Evolutionary conservation across 2,888 invertebrate species (phyloP).

Genomic region (Sipunculus nudus): DNA sequence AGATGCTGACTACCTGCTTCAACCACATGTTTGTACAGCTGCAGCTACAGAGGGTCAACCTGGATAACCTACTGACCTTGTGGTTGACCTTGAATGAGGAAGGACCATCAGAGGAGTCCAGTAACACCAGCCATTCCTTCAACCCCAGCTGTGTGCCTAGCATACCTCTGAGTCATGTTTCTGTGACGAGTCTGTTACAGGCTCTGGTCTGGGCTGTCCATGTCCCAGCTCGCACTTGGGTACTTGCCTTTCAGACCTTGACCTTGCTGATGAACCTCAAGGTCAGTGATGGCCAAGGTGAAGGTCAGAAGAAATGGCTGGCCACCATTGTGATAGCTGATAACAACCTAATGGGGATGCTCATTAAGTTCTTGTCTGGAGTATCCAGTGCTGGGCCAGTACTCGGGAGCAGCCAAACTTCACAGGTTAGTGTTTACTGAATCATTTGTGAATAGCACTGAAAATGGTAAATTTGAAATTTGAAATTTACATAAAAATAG

Average conservation of each 20-base stretch:
- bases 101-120: slow-evolving; percentile 46
- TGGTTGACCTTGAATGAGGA: slow-evolving; percentile 86
- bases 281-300: background rate
- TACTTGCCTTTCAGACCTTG: slow-evolving; percentile 79
- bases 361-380: slow-evolving; percentile 60
- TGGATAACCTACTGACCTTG: slow-evolving; percentile 85
- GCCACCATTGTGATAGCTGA: slow-evolving; percentile 56
- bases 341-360: slow-evolving; percentile 52
- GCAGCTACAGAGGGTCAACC: slow-evolving; percentile 76
- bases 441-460: too few relatives aligned
- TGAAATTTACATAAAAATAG: too few relatives aligned
- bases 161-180: slow-evolving; percentile 71
- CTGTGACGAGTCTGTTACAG: slow-evolving; percentile 75
- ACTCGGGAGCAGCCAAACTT: slow-evolving; percentile 18
- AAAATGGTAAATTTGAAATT: too few relatives aligned
- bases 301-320: slow-evolving; percentile 43
- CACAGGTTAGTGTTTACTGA: slow-evolving; percentile 37
- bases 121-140: slow-evolving; percentile 48
- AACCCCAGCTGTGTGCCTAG: slow-evolving; percentile 47
- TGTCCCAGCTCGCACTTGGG: slow-evolving; percentile 81
- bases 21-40: slow-evolving; percentile 73
- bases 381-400: slow-evolving; percentile 33
- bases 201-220: slow-evolving; percentile 75
- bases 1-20: slow-evolving; percentile 78
- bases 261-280: slow-evolving; percentile 77